Evolutionary conservation across 2,797 vertebrate species (phyloP), one percentile per base, ranked within the genome.

Genomic region (Allobates femoralis): DNA sequence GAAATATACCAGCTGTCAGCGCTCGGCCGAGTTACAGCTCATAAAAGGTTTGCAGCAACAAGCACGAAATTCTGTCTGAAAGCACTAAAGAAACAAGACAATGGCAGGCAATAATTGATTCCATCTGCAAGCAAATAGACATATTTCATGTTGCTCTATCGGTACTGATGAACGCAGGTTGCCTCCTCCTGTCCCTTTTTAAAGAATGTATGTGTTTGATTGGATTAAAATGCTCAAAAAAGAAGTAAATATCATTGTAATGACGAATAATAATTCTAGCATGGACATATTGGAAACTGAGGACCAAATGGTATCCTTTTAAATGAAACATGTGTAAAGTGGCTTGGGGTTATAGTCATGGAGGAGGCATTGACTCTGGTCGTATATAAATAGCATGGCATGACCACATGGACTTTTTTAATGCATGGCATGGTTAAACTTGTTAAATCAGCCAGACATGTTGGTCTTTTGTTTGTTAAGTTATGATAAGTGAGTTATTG

Each of bases 81-180:
- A 81, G 86, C 86, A 84, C 73, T 84, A 84, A 85, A 75, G 50
- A 81, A 81, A 67, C 30, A 66, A 84, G 76, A 88, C 82, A 85
- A 88, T 88, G n/a, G 53, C 3, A 3, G 30, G 81, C 50, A 58
- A 85, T 85, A 84, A 84, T 85, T 88, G 82, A 87, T 87, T 87
- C 67, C 51, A 73, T 81, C 58, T 85, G 62, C 30, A 76, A 77
- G 53, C 18, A 69, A 84, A 76, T 60, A 82, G 50, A 58, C 53
- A 30, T 46, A 60, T 73, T 75, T 84, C 56, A 50, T 82, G 50
- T 56, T 18, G 4, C 28, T 60, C 79, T 69, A 67, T 67, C 46
- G 64, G 1, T 55, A 34, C 46, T 71, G 66, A 82, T 82, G 51
- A 55, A 50, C 37, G 34, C 64, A n/a, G 28, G 6, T 21, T 12